Percentiles rank a stretch among this genome's conserved stretches.
Evolutionary conservation across 53 echinoderm and acorn worm genomes (phyloP).

Genomic region (Temnopleurus reevesii): DNA sequence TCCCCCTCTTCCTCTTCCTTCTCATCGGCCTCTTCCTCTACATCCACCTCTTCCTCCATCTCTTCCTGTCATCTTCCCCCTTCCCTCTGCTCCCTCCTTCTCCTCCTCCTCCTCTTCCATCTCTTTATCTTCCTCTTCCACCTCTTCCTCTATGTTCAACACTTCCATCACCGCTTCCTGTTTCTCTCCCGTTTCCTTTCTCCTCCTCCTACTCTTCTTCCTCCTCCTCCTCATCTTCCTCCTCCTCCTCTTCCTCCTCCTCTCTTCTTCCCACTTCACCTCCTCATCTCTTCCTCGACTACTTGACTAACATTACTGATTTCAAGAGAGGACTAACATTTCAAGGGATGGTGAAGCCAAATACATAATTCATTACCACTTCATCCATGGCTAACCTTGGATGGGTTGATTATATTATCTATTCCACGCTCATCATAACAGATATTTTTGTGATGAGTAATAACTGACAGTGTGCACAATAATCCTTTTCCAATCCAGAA

Average conservation of each 20-base stretch:
- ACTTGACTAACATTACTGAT: neutral
- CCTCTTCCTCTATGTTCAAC: no score
- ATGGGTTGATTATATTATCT: neutral
- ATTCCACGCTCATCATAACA: neutral
- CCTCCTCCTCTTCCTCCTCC: no score
- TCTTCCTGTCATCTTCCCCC: neutral
- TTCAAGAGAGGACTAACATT: conserved; percentile 2
- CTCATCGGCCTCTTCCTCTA: neutral
- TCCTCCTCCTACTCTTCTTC: no score
- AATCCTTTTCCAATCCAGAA: no score
- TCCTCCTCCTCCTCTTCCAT: neutral
- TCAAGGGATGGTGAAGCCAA: neutral
- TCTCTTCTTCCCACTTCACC: no score
- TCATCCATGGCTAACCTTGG: neutral
- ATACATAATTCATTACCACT: conserved; percentile 6
- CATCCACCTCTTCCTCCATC: neutral
- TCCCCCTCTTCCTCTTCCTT: neutral
- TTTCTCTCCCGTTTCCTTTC: no score
- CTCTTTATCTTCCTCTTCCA: neutral
- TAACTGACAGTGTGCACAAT: no score
- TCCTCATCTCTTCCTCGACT: no score
- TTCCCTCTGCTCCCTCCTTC: neutral
- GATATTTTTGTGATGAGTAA: neutral
- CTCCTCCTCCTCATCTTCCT: neutral
- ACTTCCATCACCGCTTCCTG: neutral